Evolutionary conservation across 2,888 invertebrate genomes (phyloP).

Genomic region (Venustoraphidia nigricollis): DNA sequence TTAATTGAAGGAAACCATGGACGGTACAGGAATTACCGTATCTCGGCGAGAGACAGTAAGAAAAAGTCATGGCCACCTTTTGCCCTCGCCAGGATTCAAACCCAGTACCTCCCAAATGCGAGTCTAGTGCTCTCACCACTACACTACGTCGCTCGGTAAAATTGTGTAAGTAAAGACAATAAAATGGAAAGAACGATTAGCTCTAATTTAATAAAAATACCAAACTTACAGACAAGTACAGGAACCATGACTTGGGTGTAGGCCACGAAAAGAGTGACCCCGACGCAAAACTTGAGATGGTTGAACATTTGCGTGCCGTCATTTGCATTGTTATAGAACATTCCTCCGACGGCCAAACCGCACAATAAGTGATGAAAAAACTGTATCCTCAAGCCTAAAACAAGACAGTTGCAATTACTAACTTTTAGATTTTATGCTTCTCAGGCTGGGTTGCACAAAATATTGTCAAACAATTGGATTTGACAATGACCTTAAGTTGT

Average conservation of each 20-base stretch:
- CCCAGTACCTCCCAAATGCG: too few species aligned
- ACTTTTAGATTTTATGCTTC: not conserved
- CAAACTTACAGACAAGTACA: slow-evolving; percentile 8
- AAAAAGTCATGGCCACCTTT: too few species aligned
- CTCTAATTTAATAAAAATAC: not conserved
- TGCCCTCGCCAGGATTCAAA: too few species aligned
- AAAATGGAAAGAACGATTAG: not conserved
- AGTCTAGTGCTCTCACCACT: too few species aligned
- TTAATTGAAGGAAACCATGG: too few species aligned
- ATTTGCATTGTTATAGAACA: slow-evolving; percentile 9
- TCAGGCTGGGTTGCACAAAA: too few species aligned
- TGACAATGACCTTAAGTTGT: too few species aligned
- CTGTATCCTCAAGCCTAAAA: slow-evolving; percentile 31
- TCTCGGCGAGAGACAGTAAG: too few species aligned
- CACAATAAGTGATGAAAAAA: slow-evolving; percentile 7
- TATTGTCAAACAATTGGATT: too few species aligned
- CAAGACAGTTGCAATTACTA: slow-evolving; percentile 29
- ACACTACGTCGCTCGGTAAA: too few species aligned
- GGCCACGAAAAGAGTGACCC: slow-evolving; percentile 8
- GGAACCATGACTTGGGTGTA: slow-evolving; percentile 10
- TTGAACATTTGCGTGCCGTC: slow-evolving; percentile 8
- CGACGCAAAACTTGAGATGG: slow-evolving; percentile 10
- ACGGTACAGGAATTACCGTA: too few species aligned
- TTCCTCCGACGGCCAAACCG: slow-evolving; percentile 6
- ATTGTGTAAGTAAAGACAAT: not conserved